Conservation (phyloP, 2,113 vertebrate genomes). For the Salvelinus fontinalis region DNA sequence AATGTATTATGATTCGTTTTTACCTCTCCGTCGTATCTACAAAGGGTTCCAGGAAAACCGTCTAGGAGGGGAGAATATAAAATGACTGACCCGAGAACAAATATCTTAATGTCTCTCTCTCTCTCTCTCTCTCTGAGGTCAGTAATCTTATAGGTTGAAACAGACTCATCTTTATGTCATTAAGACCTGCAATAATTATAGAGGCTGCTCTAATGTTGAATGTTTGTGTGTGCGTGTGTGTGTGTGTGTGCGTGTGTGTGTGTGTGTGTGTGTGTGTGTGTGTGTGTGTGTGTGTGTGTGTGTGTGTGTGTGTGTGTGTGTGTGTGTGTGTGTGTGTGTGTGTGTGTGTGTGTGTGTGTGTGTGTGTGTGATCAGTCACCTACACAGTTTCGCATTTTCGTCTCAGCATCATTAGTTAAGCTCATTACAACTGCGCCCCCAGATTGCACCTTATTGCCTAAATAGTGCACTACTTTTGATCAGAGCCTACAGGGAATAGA, state of each 20-base stretch:
- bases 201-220: slow-evolving; percentile 44
- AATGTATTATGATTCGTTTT: slow-evolving; percentile 16
- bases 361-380: slow-evolving; percentile 41
- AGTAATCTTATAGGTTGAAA: slow-evolving; percentile 48
- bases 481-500: too few species aligned
- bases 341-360: accelerated
- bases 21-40: slow-evolving; percentile 27
- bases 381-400: slow-evolving; percentile 51
- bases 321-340: too few species aligned
- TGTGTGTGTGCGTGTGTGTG: too few species aligned
- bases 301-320: too few species aligned
- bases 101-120: slow-evolving; percentile 11
- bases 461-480: too few species aligned
- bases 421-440: slow-evolving; percentile 44
- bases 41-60: slow-evolving; percentile 28
- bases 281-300: not conserved
- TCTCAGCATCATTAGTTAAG: slow-evolving; percentile 50
- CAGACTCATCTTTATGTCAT: slow-evolving; percentile 54
- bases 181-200: slow-evolving; percentile 49
- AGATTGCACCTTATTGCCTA: not conserved
- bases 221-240: too few species aligned
- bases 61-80: slow-evolving; percentile 12
- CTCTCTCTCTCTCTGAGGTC: not conserved
- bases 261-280: too few species aligned
- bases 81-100: not conserved